Conservation (phyloP, 2,888 invertebrate species). For the Scaptomyza parva region DNA sequence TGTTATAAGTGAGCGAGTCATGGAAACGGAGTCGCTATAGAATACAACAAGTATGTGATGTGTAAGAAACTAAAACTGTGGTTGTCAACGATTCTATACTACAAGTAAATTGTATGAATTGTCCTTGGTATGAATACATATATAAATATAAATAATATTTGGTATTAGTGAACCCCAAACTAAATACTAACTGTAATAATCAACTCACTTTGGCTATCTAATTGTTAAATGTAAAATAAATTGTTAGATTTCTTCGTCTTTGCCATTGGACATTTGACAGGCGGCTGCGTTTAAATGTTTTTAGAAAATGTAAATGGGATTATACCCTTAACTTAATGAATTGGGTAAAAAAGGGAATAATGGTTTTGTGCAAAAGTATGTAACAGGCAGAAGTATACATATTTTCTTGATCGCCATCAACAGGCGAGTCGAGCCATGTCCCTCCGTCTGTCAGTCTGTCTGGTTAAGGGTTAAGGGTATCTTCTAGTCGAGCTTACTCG, state of each 20-base stretch:
- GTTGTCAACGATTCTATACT: conserved; percentile 70
- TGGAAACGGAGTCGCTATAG: conserved; percentile 69
- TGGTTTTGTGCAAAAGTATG: too few species aligned
- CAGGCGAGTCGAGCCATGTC: too few species aligned
- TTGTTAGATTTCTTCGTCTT: conserved; percentile 37
- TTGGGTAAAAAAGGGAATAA: too few species aligned
- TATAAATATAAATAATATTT: not conserved
- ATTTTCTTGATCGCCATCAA: too few species aligned
- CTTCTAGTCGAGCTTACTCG: too few species aligned
- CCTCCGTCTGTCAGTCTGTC: too few species aligned
- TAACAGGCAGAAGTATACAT: too few species aligned
- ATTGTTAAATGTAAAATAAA: conserved; percentile 53
- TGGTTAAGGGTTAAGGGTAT: too few species aligned
- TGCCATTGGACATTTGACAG: conserved; percentile 4
- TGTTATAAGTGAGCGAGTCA: not conserved
- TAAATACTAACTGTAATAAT: conserved; percentile 2
- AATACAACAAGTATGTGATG: conserved; percentile 60
- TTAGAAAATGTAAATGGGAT: too few species aligned
- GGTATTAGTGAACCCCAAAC: not conserved
- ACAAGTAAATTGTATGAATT: conserved; percentile 36
- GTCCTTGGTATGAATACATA: conserved; percentile 35
- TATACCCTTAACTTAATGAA: too few species aligned
- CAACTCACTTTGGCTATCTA: conserved; percentile 29
- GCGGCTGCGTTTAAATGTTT: conserved; percentile 41
- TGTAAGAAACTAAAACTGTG: conserved; percentile 70